phyloP scores from a whole-genome alignment of 2,797 vertebrate species.

The Silurus lanzhouensis region DNA sequence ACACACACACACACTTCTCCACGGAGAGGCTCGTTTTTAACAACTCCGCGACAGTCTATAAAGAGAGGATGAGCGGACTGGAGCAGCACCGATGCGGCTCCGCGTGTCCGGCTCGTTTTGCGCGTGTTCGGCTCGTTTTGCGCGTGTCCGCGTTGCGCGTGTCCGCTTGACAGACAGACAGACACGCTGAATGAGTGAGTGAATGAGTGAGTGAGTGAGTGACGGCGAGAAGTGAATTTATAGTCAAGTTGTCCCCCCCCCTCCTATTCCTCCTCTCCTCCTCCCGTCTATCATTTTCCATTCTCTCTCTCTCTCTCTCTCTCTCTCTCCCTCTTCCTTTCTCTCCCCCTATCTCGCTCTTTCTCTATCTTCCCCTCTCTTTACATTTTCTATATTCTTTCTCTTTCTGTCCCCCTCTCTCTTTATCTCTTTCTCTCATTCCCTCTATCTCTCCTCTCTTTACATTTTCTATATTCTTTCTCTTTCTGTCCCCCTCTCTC shows the following conservation, averaged over 20 bases:
- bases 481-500: no score
- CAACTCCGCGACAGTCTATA: constrained; percentile 36
- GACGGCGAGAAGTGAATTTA: constrained; percentile 72
- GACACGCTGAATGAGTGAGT: constrained; percentile 56
- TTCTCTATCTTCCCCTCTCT: background rate
- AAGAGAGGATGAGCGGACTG: constrained; percentile 28
- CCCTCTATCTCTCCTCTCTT: constrained; percentile 57
- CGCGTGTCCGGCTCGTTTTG: background rate
- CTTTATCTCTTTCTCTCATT: no score
- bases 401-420: no score
- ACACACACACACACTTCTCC: constrained; percentile 7
- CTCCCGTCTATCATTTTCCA: constrained; percentile 18
- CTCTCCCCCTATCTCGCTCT: constrained; percentile 52
- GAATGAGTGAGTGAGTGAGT: constrained; percentile 62
- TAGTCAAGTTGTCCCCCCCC: constrained; percentile 54
- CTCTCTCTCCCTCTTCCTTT: constrained; percentile 53
- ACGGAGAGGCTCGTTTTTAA: constrained; percentile 19
- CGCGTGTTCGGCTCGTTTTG: constrained; percentile 6
- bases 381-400: no score
- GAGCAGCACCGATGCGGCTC: constrained; percentile 12
- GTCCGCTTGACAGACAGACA: constrained; percentile 14
- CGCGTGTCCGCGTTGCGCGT: constrained; percentile 12
- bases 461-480: constrained; percentile 57
- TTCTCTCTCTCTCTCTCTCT: constrained; percentile 51
- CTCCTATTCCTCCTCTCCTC: constrained; percentile 54